A percentile compares a stretch with the other conserved stretches of the same genome.
phyloP scores from a whole-genome alignment of 2,888 invertebrate species.

The Aphodius sticticus region DNA sequence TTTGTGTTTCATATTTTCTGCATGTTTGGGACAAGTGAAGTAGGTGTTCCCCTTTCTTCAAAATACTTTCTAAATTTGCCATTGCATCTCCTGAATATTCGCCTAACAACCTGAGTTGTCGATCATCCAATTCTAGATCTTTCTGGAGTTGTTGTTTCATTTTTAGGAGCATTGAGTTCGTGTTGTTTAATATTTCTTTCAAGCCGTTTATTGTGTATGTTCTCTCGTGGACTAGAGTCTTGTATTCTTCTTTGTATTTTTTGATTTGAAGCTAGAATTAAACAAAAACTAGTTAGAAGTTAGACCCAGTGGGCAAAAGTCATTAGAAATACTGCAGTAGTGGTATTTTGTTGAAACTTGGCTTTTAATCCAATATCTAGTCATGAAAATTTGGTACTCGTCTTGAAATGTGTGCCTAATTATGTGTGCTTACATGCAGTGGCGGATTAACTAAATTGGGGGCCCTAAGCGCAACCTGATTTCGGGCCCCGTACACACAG shows the following conservation, averaged over 20 bases:
- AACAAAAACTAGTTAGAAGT: no score
- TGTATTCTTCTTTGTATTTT: conserved; percentile 45
- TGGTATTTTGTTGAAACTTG: no score
- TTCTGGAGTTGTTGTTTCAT: conserved; percentile 47
- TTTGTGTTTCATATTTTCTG: conserved; percentile 65
- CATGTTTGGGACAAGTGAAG: conserved; percentile 64
- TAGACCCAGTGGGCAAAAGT: not conserved
- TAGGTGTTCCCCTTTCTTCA: conserved; percentile 63
- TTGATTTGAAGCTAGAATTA: conserved; percentile 41
- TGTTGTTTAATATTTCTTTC: conserved; percentile 41
- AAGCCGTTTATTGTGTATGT: conserved; percentile 46
- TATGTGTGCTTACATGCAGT: no score
- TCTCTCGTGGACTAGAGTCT: conserved; percentile 40
- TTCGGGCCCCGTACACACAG: no score
- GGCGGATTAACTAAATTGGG: no score
- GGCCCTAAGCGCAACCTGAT: no score
- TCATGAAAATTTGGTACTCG: no score
- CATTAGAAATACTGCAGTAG: no score
- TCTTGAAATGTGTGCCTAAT: no score
- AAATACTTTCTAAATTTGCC: conserved; percentile 59
- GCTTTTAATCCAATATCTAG: no score
- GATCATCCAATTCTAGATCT: conserved; percentile 50
- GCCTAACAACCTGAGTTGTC: conserved; percentile 46
- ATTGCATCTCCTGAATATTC: conserved; percentile 58
- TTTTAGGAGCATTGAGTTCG: conserved; percentile 43